phyloP scores from a whole-genome alignment of 2,113 vertebrate species.

The Pionites leucogaster region DNA sequence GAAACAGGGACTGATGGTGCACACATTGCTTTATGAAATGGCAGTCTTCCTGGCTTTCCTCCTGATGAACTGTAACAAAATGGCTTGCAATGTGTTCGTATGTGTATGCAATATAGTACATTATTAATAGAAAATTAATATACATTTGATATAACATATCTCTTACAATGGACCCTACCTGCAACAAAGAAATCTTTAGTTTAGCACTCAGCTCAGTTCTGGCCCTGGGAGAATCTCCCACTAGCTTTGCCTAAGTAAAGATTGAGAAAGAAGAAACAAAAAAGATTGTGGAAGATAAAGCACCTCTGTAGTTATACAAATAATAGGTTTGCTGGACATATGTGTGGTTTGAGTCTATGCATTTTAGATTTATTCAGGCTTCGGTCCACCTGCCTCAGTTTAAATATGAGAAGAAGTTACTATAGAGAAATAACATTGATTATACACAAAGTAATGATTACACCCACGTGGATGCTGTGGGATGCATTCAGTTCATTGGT shows the following conservation, averaged over 20 bases:
- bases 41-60: not conserved
- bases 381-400: not conserved
- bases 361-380: not conserved
- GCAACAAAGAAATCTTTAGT: not conserved
- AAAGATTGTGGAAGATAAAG: not conserved
- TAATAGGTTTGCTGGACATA: not conserved
- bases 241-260: not conserved
- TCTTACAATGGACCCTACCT: not conserved
- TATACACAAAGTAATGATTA: not conserved
- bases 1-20: not conserved
- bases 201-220: not conserved
- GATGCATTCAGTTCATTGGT: not conserved
- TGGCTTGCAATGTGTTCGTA: not conserved
- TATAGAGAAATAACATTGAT: not conserved
- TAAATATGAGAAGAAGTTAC: not conserved
- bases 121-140: not conserved
- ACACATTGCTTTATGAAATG: not conserved
- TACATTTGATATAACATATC: not conserved
- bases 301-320: not conserved
- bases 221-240: not conserved
- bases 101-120: not conserved
- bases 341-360: rapidly evolving
- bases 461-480: not conserved
- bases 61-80: not conserved
- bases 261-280: not conserved